Evolutionary conservation across 2,888 invertebrate species (phyloP), one percentile per base, ranked within the genome.

Genomic region (Platypus cylindrus): DNA sequence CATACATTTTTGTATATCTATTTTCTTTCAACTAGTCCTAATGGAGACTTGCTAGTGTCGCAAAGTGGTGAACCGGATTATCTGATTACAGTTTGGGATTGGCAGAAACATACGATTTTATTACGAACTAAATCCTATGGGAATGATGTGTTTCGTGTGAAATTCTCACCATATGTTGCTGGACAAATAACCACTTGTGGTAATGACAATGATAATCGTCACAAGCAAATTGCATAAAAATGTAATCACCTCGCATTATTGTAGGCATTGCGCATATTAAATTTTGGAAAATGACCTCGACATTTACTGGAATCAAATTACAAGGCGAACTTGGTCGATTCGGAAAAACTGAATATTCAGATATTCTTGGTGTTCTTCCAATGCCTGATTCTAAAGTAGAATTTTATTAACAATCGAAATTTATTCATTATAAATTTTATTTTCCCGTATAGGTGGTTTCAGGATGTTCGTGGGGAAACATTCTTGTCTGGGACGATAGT

Each of bases 251-350:
- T 15, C 17, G 34, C 32, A 7, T 17, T 17, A 23, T 50, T 51
- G 18, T 39, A 75, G 78, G 79, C 7, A 59, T 75, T 2, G 77
- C 77, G 12, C 86, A 87, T 51, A 78, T 84, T 17, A 87, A 87
- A 59, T 89, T 89, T 62, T 93, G 91, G 91, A 90, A 86, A 67
- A 90, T 91, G 81, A 79, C 81, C 0, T 59, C 71, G 43, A 91
- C 93, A 0, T 93, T 91, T 53, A 93, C 91, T 0, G 91, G 91
- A 1, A 62, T 91, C 0, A 93, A 93, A 60, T 63, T 93, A 5
- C 78, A 89, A 60, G 87, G 89, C 2, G 78, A 82, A 51, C 59
- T 86, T n/a, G 91, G 91, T 1, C 71, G 85, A 52, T 93, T 91
- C 58, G 91, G 90, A 2, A 86, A 86, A 62, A 91, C 89, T 0